These are phyloP conservation scores for Tethya wilhelma DNA, from an alignment of 37 sponge, comb jelly and placozoan genomes.

Conservation along the genomic window DNA sequence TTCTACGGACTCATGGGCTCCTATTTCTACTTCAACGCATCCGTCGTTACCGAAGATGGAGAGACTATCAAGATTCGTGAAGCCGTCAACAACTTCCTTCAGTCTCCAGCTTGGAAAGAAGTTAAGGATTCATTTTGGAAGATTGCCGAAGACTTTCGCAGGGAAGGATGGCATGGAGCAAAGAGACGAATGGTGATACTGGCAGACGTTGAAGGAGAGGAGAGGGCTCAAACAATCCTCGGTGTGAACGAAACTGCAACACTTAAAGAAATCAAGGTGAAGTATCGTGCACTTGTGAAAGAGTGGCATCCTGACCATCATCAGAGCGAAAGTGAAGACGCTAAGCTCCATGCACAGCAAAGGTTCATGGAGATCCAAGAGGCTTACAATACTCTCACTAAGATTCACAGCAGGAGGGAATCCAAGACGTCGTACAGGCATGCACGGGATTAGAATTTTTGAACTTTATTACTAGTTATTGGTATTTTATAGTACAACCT, in stretches of 20 bases:
- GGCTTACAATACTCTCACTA: constrained; percentile 76
- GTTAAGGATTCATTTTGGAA: constrained; percentile 57
- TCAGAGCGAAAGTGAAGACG: constrained; percentile 9
- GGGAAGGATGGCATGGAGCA: constrained; percentile 66
- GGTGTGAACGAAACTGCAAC: constrained; percentile 54
- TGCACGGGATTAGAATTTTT: not conserved
- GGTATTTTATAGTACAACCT: not conserved
- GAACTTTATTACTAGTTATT: not conserved
- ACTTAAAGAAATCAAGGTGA: constrained; percentile 46
- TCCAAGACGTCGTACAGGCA: not conserved
- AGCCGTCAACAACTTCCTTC: constrained; percentile 70
- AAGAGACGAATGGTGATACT: constrained; percentile 16
- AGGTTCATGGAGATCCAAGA: constrained; percentile 79
- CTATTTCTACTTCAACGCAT: constrained; percentile 66
- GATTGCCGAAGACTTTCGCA: constrained; percentile 26
- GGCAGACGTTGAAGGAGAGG: constrained; percentile 73
- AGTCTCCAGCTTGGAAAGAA: constrained; percentile 82
- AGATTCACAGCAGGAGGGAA: constrained; percentile 38
- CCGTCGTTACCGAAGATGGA: constrained; percentile 71
- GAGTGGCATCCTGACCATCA: constrained; percentile 88
- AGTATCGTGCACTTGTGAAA: constrained; percentile 58
- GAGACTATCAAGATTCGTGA: constrained; percentile 79
- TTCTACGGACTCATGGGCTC: constrained; percentile 33
- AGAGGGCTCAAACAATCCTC: constrained; percentile 44
- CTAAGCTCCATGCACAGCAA: constrained; percentile 53